Evolutionary conservation across 1,140 invertebrate species (phyloP).

Genomic region (Bombus sibiricus): DNA sequence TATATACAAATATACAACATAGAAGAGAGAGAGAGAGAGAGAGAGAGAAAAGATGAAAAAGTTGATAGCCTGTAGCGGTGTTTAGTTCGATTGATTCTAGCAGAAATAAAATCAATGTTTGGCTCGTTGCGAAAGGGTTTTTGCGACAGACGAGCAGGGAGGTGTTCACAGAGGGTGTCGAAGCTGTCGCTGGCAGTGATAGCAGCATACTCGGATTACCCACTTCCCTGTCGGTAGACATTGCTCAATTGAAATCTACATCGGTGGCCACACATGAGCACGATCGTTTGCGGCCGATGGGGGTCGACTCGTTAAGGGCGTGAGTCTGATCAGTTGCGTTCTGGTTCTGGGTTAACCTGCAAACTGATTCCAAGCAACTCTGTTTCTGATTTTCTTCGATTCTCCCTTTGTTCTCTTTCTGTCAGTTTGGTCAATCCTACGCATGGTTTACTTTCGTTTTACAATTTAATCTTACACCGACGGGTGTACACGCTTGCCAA

Average conservation of each 20-base stretch:
- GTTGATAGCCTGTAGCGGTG: constrained; percentile 11
- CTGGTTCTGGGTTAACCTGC: constrained; percentile 10
- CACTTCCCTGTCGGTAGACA: constrained; percentile 71
- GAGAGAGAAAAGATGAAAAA: background rate
- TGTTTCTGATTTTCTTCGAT: constrained; percentile 2
- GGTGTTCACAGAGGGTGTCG: constrained; percentile 41
- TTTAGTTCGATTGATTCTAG: constrained; percentile 67
- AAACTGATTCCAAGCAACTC: constrained; percentile 42
- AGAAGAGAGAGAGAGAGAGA: no score
- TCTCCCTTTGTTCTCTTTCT: background rate
- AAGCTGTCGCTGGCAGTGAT: constrained; percentile 55
- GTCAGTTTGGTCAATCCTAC: constrained; percentile 38
- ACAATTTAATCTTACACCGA: constrained; percentile 60
- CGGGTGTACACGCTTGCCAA: background rate
- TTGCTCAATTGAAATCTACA: constrained; percentile 75
- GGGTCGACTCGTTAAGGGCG: constrained; percentile 24
- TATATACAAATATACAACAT: background rate
- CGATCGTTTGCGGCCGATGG: constrained; percentile 62
- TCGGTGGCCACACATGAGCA: constrained; percentile 65
- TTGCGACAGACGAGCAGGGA: constrained; percentile 28
- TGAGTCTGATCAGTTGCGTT: constrained; percentile 28
- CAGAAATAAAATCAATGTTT: constrained; percentile 75
- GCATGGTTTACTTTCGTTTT: constrained; percentile 62
- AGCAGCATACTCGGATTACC: constrained; percentile 66
- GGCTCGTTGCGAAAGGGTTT: constrained; percentile 51